phyloP scores from a whole-genome alignment of 1,140 invertebrate genomes.

The Scaptomyza hsui region DNA sequence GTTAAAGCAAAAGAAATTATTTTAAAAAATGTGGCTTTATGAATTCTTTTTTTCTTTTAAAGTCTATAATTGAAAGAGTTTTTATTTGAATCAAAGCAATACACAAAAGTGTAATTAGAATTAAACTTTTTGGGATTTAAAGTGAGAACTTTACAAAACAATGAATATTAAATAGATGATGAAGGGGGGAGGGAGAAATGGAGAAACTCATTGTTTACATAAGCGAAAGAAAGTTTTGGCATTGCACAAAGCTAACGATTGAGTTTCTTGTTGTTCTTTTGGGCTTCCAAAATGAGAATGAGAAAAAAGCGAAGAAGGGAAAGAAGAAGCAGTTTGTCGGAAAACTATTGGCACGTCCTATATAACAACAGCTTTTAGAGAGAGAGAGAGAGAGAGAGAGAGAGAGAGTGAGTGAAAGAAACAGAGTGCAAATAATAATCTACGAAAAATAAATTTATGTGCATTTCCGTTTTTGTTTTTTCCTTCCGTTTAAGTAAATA shows the following conservation, averaged over 20 bases:
- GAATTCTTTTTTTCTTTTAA: too few relatives aligned
- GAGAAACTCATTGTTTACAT: background rate
- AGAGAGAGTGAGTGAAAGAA: slow-evolving; percentile 5
- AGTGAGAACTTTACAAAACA: background rate
- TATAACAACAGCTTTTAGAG: background rate
- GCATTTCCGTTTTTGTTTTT: slow-evolving; percentile 80
- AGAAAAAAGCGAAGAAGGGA: too few relatives aligned
- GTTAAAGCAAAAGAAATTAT: too few relatives aligned
- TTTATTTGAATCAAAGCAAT: too few relatives aligned
- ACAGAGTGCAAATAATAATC: slow-evolving; percentile 55
- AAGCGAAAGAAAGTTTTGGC: background rate
- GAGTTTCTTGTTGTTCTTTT: background rate
- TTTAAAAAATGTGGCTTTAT: too few relatives aligned
- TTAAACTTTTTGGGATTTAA: background rate
- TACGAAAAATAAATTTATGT: slow-evolving; percentile 82
- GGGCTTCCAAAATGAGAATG: slow-evolving; percentile 6
- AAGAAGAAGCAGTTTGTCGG: slow-evolving; percentile 10
- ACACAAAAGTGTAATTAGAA: background rate
- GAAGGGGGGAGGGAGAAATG: too few relatives aligned
- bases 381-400: background rate
- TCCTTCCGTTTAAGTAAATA: slow-evolving; percentile 83
- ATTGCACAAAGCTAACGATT: background rate
- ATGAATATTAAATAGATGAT: background rate
- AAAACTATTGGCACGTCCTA: slow-evolving; percentile 23
- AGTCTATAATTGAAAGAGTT: too few relatives aligned